Conservation (phyloP, 2,113 vertebrate genomes). For the Psittacula cyanocephala region DNA sequence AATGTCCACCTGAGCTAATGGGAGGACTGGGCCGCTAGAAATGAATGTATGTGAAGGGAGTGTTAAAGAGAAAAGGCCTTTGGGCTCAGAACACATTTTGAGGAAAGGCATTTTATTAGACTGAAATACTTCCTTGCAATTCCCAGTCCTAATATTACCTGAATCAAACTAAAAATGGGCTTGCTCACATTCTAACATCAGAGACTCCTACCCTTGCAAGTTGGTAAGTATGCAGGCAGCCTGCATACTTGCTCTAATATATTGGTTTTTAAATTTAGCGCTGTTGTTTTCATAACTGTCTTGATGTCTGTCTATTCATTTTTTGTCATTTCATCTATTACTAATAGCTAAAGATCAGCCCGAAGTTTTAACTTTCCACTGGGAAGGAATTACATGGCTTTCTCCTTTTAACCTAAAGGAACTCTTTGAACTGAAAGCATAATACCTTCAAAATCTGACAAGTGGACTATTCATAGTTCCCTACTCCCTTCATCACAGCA, state of each 20-base stretch:
- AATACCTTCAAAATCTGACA: constrained; percentile 30
- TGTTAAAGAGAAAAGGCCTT: not conserved
- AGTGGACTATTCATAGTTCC: not conserved
- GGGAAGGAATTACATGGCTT: constrained; percentile 71
- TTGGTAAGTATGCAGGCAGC: not conserved
- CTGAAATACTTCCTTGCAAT: not conserved
- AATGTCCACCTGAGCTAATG: constrained; percentile 76
- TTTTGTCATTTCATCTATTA: not conserved
- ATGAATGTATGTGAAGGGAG: not conserved
- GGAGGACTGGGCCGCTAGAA: constrained; percentile 1
- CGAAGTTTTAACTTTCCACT: constrained; percentile 40
- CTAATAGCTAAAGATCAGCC: not conserved
- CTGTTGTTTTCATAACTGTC: not conserved
- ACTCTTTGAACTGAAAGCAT: constrained; percentile 70
- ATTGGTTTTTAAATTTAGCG: not conserved
- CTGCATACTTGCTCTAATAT: not conserved
- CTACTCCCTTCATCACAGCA: not conserved
- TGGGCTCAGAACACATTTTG: not conserved
- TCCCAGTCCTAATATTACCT: not conserved
- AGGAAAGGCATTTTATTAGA: not conserved
- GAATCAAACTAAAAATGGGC: not conserved
- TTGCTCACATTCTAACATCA: not conserved
- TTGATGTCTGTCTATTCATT: not conserved
- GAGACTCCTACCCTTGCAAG: not conserved
- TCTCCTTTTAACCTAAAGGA: constrained; percentile 69